Percentiles rank a stretch among this genome's conserved stretches.
Evolutionary conservation across 2,113 vertebrate species (phyloP).

Genomic region (Puma concolor): DNA sequence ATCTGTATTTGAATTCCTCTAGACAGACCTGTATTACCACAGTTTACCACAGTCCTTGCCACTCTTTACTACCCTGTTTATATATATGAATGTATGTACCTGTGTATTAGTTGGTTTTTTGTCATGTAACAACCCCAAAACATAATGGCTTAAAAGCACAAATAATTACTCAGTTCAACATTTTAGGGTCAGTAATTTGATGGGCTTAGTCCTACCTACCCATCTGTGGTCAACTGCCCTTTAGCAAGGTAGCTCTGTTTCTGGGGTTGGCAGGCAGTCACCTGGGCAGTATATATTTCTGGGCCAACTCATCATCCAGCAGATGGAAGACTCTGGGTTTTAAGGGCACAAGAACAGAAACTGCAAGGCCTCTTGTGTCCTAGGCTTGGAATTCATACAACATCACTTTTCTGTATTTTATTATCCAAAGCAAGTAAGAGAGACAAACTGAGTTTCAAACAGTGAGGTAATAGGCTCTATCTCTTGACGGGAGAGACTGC

Average conservation of each 20-base stretch:
- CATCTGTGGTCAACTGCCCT: background rate
- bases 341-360: background rate
- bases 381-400: background rate
- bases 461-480: background rate
- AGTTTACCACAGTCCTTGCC: background rate
- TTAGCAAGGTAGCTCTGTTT: constrained; percentile 2
- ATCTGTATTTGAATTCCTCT: constrained; percentile 17
- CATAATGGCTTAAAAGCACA: background rate
- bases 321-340: background rate
- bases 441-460: background rate
- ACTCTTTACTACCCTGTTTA: background rate
- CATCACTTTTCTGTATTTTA: background rate
- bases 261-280: background rate
- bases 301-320: background rate
- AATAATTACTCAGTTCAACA: background rate
- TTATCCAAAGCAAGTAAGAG: constrained; percentile 8
- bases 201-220: background rate
- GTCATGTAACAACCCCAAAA: background rate
- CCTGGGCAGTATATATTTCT: background rate
- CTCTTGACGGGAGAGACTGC: background rate
- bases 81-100: background rate
- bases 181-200: background rate
- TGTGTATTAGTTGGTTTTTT: constrained; percentile 1
- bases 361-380: background rate
- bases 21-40: background rate